phyloP scores from a whole-genome alignment of 1,140 invertebrate species.

The Argopecten irradians region DNA sequence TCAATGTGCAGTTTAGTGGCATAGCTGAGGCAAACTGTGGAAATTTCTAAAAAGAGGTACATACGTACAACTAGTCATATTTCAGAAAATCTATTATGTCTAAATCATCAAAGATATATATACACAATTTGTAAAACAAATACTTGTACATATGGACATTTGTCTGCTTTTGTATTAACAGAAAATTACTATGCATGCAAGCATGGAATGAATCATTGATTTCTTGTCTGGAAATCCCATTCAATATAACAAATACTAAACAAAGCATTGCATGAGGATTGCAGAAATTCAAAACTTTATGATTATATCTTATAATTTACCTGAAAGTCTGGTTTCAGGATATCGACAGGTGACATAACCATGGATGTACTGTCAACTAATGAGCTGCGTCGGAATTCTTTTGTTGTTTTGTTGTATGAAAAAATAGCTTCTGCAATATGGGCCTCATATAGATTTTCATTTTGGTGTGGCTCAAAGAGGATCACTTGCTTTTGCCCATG shows the following conservation, averaged over 20 bases:
- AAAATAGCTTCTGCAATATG: constrained; percentile 73
- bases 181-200: background rate
- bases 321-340: constrained; percentile 66
- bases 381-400: constrained; percentile 58
- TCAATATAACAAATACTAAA: background rate
- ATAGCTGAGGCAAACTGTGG: constrained; percentile 64
- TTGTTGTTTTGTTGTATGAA: constrained; percentile 54
- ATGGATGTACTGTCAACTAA: constrained; percentile 72
- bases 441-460: constrained; percentile 69
- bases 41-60: constrained; percentile 66
- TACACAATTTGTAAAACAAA: background rate
- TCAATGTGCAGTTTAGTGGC: constrained; percentile 72
- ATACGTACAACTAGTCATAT: background rate
- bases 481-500: constrained; percentile 72
- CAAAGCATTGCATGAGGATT: background rate
- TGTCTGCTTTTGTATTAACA: background rate
- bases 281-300: background rate
- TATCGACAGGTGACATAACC: constrained; percentile 75
- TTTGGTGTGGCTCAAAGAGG: constrained; percentile 73
- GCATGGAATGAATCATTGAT: background rate
- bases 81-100: background rate
- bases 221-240: background rate
- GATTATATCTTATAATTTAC: constrained; percentile 49
- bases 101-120: background rate
- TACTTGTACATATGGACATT: background rate